Conservation (phyloP, 2,113 vertebrate species). For the Caretta caretta region DNA sequence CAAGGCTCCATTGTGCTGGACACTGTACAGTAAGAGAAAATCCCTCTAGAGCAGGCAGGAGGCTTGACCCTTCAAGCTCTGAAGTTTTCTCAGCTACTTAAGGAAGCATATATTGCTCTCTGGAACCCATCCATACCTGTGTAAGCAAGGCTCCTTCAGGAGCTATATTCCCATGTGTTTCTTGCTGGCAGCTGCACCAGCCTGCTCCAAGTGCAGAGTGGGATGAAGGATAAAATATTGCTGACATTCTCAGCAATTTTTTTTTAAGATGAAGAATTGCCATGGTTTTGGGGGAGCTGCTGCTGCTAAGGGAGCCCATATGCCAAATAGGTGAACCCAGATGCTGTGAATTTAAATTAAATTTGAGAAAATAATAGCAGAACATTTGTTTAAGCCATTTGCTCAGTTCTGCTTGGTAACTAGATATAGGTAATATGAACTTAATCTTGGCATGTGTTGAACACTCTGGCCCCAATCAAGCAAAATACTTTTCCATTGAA, state of each 20-base stretch:
- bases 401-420: not conserved
- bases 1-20: not conserved
- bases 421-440: not conserved
- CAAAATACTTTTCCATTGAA: not conserved
- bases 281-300: not conserved
- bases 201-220: not conserved
- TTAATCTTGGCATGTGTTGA: not conserved
- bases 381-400: not conserved
- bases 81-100: too few species aligned
- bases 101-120: not conserved
- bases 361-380: not conserved
- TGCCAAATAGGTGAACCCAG: rapidly evolving
- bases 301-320: not conserved
- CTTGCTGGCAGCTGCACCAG: not conserved
- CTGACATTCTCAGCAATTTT: not conserved
- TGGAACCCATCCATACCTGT: not conserved
- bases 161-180: not conserved
- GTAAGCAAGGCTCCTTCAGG: not conserved
- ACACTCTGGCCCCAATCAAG: not conserved
- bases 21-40: not conserved
- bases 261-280: not conserved
- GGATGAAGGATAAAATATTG: not conserved
- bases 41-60: rapidly evolving
- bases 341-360: not conserved
- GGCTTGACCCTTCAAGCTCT: too few species aligned